These are phyloP conservation scores for Fregetta grallaria DNA, from an alignment of 2,113 vertebrate species.

Conservation along the genomic window DNA sequence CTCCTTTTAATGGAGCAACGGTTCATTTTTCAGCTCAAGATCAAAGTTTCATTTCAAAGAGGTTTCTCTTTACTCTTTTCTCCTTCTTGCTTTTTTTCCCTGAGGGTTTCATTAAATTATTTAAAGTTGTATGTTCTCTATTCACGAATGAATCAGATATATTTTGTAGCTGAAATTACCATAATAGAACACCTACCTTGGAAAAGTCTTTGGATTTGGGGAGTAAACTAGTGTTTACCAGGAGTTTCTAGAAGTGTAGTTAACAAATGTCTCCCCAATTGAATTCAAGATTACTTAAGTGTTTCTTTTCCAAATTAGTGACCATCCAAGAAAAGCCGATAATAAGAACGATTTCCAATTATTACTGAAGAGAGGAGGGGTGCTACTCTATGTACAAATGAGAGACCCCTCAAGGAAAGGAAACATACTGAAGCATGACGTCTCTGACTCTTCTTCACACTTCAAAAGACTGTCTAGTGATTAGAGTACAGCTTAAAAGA, in stretches of 20 bases:
- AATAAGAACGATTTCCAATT: not conserved
- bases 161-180: not conserved
- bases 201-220: not conserved
- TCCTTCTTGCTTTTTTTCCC: not conserved
- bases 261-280: not conserved
- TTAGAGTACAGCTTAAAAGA: not conserved
- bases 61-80: not conserved
- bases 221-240: not conserved
- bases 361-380: fast-evolving
- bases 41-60: not conserved
- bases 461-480: not conserved
- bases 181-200: not conserved
- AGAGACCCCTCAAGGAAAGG: not conserved
- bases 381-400: not conserved
- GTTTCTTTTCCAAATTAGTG: not conserved
- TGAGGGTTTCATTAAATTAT: not conserved
- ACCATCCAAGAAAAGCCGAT: not conserved
- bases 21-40: not conserved
- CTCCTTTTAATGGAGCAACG: not conserved
- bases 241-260: not conserved
- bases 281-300: not conserved
- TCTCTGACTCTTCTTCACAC: not conserved
- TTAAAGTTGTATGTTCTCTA: not conserved
- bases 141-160: not conserved
- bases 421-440: not conserved